A percentile compares a stretch with the other conserved stretches of the same genome.
phyloP scores from a whole-genome alignment of 2,113 vertebrate species.

The Sinocyclocheilus anophthalmus region DNA sequence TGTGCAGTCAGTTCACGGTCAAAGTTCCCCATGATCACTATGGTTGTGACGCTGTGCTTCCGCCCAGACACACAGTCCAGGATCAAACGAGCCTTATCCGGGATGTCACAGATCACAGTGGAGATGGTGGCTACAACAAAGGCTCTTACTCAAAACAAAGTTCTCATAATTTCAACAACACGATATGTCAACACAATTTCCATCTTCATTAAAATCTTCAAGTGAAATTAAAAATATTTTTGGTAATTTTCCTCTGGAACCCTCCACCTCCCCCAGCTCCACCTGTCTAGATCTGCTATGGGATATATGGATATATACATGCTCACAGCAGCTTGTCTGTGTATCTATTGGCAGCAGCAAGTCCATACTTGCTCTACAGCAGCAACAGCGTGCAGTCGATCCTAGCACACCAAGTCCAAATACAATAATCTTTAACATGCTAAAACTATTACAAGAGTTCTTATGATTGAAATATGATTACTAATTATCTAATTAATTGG shows the following conservation, averaged over 20 bases:
- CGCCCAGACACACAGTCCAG: slow-evolving; percentile 79
- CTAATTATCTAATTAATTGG: not conserved
- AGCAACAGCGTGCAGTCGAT: no score
- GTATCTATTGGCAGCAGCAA: no score
- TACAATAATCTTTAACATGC: no score
- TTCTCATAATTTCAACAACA: not conserved
- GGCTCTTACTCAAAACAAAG: not conserved
- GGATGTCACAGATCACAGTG: slow-evolving; percentile 88
- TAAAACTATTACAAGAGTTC: no score
- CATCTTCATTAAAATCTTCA: not conserved
- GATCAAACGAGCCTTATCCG: slow-evolving; percentile 84
- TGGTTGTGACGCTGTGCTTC: slow-evolving; percentile 76
- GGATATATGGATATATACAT: no score
- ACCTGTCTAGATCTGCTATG: no score
- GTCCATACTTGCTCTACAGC: no score
- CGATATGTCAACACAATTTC: not conserved
- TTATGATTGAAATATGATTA: not conserved
- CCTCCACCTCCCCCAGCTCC: no score
- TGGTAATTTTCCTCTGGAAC: not conserved
- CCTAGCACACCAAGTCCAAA: no score
- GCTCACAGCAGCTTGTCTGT: no score
- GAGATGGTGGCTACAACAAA: slow-evolving; percentile 79
- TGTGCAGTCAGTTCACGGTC: slow-evolving; percentile 77
- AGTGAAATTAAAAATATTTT: not conserved
- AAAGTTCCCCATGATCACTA: slow-evolving; percentile 86